A percentile compares a stretch with the other conserved stretches of the same genome.
These are phyloP conservation scores for Phalacrocorax aristotelis DNA, from an alignment of 2,113 vertebrate genomes.

Conservation along the genomic window DNA sequence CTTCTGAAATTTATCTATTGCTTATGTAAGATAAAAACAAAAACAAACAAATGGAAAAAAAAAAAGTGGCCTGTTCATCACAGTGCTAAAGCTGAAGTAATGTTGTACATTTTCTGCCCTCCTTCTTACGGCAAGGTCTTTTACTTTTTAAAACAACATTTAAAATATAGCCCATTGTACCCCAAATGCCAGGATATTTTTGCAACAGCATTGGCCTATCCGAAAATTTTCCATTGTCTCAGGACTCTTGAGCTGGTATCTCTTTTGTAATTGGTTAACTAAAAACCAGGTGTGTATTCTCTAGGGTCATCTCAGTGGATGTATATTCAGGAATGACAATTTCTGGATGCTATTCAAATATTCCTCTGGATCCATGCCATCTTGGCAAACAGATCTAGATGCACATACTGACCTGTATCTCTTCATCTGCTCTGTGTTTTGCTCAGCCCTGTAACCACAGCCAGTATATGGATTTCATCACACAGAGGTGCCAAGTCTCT, in stretches of 20 bases:
- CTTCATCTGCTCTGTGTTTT: constrained; percentile 60
- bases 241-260: background rate
- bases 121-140: background rate
- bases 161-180: background rate
- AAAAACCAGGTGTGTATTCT: constrained; percentile 50
- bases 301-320: constrained; percentile 14
- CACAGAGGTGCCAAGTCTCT: constrained; percentile 55
- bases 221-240: background rate
- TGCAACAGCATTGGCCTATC: background rate
- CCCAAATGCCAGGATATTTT: background rate
- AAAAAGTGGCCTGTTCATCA: background rate
- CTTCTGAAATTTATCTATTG: background rate
- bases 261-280: background rate
- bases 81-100: background rate
- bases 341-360: constrained; percentile 55
- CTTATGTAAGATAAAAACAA: background rate
- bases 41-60: background rate
- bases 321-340: constrained; percentile 29
- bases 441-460: constrained; percentile 25
- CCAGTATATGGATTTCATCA: constrained; percentile 66
- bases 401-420: constrained; percentile 48
- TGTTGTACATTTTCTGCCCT: background rate
- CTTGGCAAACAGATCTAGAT: constrained; percentile 57
- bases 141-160: background rate
- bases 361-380: constrained; percentile 54